Evolutionary conservation across 2,113 vertebrate species (phyloP).

Genomic region (Salvelinus sp.): DNA sequence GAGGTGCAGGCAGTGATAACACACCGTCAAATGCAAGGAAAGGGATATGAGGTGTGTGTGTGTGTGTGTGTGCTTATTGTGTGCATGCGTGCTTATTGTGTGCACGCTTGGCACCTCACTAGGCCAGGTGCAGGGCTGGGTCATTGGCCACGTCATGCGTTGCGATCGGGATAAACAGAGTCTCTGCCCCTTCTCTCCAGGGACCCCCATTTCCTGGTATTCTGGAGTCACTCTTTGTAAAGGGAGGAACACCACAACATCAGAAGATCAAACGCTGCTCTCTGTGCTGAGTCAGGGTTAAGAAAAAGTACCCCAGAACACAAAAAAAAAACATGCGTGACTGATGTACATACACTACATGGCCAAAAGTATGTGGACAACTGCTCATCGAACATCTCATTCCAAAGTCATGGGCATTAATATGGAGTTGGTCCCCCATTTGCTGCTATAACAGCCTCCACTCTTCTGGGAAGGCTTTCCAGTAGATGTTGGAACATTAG

Average conservation of each 20-base stretch:
- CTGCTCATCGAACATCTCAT: too few species aligned
- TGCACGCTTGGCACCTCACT: constrained; percentile 50
- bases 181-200: constrained; percentile 59
- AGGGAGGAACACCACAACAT: constrained; percentile 65
- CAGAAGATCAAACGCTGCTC: constrained; percentile 57
- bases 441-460: too few species aligned
- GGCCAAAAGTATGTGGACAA: too few species aligned
- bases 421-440: too few species aligned
- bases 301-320: constrained; percentile 50
- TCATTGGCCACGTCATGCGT: constrained; percentile 52
- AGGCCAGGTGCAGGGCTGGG: constrained; percentile 68
- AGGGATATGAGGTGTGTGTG: background rate
- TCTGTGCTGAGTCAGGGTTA: constrained; percentile 67
- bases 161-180: constrained; percentile 69
- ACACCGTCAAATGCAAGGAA: too few species aligned
- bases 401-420: too few species aligned
- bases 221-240: constrained; percentile 53
- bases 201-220: constrained; percentile 65
- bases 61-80: background rate
- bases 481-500: too few species aligned
- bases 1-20: too few species aligned
- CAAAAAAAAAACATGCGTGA: constrained; percentile 56
- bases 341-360: background rate
- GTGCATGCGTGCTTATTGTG: constrained; percentile 21
- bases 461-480: too few species aligned